Percentiles rank a stretch among this genome's conserved stretches.
Conservation (phyloP, 2,888 invertebrate species). For the Drosophila nr. medialis region DNA sequence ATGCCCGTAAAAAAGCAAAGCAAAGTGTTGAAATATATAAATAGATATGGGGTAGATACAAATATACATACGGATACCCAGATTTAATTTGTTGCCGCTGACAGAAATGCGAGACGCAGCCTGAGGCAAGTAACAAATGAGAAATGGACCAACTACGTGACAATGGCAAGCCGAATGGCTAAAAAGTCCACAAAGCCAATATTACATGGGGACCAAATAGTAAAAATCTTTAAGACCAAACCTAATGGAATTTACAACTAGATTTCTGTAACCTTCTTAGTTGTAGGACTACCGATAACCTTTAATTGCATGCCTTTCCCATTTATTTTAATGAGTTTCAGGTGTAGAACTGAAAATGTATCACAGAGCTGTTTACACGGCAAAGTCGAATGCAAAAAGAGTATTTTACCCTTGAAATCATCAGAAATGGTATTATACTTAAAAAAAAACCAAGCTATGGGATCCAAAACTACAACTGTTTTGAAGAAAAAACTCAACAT, state of each 20-base stretch:
- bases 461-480: neutral
- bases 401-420: neutral
- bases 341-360: neutral
- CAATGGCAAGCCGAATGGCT: constrained; percentile 41
- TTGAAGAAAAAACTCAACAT: neutral
- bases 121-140: constrained; percentile 44
- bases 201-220: neutral
- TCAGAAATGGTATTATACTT: neutral
- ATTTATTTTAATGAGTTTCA: neutral
- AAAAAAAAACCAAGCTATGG: rapidly evolving
- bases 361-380: neutral
- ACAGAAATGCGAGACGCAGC: constrained; percentile 46
- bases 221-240: constrained; percentile 11
- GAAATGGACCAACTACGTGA: constrained; percentile 58
- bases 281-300: neutral
- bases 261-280: neutral
- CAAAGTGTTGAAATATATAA: constrained; percentile 59
- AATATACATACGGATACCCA: constrained; percentile 10
- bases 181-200: constrained; percentile 18
- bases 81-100: constrained; percentile 63
- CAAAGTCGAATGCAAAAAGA: neutral
- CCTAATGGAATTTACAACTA: constrained; percentile 9
- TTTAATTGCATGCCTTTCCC: neutral
- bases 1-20: constrained; percentile 56
- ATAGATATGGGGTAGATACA: constrained; percentile 36